Evolutionary conservation across 2,888 invertebrate genomes (phyloP).

Genomic region (Polylopha cassiicola): DNA sequence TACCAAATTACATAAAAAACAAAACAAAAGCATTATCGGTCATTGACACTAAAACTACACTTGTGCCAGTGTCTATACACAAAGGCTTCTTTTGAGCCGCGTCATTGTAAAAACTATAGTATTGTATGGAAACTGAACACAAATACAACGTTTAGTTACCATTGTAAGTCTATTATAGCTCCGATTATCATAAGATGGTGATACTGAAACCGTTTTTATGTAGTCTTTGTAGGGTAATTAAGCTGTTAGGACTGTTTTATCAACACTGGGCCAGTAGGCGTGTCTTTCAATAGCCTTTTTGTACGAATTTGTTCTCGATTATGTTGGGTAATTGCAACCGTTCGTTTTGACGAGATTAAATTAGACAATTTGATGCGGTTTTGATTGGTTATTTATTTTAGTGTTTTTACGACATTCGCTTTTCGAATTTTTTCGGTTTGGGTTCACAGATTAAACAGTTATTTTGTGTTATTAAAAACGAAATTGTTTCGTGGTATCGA

Average conservation of each 20-base stretch:
- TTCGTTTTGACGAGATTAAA: no score
- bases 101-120: constrained; percentile 49
- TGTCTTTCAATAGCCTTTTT: constrained; percentile 40
- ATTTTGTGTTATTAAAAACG: no score
- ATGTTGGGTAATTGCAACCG: constrained; percentile 2
- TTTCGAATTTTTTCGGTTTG: no score
- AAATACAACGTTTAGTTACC: constrained; percentile 49
- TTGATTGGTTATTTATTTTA: no score
- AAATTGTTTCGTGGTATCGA: no score
- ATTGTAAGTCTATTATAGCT: constrained; percentile 56
- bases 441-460: no score
- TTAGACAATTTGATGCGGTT: constrained; percentile 1
- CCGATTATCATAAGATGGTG: constrained; percentile 50
- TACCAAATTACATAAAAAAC: neutral
- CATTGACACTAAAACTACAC: constrained; percentile 54
- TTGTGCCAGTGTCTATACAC: constrained; percentile 49
- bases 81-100: constrained; percentile 52
- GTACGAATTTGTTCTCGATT: constrained; percentile 24
- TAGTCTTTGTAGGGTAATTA: constrained; percentile 61
- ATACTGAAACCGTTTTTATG: constrained; percentile 51
- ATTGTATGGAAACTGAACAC: constrained; percentile 56
- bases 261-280: constrained; percentile 54
- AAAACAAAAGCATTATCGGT: constrained; percentile 37
- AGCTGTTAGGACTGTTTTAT: constrained; percentile 50
- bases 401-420: no score